Evolutionary conservation across 2,113 vertebrate genomes (phyloP).

Genomic region (Chrysochloris asiatica): DNA sequence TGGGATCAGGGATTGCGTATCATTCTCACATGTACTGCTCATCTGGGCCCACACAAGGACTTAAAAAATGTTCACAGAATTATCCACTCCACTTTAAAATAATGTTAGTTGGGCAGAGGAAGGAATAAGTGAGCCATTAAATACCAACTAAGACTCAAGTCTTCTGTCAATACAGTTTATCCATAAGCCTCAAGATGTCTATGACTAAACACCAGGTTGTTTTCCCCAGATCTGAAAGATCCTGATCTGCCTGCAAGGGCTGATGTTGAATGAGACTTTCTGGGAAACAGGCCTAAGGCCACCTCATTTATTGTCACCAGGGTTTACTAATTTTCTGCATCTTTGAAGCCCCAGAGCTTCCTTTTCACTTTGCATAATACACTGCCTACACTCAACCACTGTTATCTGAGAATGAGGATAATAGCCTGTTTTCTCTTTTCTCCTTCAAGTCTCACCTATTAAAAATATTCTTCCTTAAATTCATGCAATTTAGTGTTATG

Average conservation of each 20-base stretch:
- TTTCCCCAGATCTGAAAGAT: slow-evolving; percentile 17
- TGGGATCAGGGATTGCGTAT: not conserved
- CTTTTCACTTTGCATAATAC: not conserved
- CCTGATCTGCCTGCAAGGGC: slow-evolving; percentile 13
- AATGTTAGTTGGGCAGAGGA: slow-evolving; percentile 34
- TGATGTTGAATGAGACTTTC: not conserved
- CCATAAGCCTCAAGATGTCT: not conserved
- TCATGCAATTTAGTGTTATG: not conserved
- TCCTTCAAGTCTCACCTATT: slow-evolving; percentile 26
- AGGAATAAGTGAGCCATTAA: slow-evolving; percentile 26
- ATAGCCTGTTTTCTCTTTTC: not conserved
- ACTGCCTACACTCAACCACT: not conserved
- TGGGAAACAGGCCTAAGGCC: slow-evolving; percentile 2
- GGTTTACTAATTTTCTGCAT: slow-evolving; percentile 42
- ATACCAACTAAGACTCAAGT: not conserved
- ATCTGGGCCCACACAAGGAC: not conserved
- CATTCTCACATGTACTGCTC: not conserved
- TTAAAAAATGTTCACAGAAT: not conserved
- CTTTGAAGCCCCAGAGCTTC: not conserved
- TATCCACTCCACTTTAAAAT: slow-evolving; percentile 35
- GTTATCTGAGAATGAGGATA: not conserved
- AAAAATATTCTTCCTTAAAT: slow-evolving; percentile 29
- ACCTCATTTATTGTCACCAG: not conserved
- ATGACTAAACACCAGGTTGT: slow-evolving; percentile 6
- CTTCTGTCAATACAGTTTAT: slow-evolving; percentile 43